Evolutionary conservation across 2,888 invertebrate genomes (phyloP).

Genomic region (Psylliodes chrysocephalus): DNA sequence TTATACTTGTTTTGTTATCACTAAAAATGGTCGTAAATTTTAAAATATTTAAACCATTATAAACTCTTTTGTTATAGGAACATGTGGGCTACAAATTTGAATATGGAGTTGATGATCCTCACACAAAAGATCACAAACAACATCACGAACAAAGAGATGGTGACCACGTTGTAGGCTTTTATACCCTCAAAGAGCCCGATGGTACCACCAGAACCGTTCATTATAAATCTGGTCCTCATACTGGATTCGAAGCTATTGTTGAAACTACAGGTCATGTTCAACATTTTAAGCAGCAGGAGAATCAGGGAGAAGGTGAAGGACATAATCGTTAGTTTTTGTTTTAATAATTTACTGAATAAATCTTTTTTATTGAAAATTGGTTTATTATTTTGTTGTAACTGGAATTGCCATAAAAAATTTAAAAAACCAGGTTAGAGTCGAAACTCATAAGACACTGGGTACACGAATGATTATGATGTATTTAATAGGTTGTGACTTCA

Average conservation of each 20-base stretch:
- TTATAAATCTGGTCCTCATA: conserved; percentile 51
- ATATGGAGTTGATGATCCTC: conserved; percentile 61
- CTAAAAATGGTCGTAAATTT: background rate
- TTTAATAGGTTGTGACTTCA: too few species aligned
- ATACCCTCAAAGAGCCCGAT: conserved; percentile 60
- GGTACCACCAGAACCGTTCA: conserved; percentile 60
- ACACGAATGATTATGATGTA: too few species aligned
- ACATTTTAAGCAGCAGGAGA: conserved; percentile 49
- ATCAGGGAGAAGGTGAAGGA: conserved; percentile 21
- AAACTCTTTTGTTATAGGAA: conserved; percentile 27
- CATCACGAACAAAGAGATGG: conserved; percentile 61
- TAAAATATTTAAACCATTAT: background rate
- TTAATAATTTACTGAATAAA: too few species aligned
- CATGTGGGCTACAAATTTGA: conserved; percentile 57
- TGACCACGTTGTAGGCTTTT: conserved; percentile 58
- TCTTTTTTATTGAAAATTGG: too few species aligned
- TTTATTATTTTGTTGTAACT: too few species aligned
- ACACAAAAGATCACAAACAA: conserved; percentile 60
- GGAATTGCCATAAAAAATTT: too few species aligned
- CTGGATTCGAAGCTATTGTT: conserved; percentile 51
- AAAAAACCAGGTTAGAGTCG: too few species aligned
- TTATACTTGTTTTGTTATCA: background rate
- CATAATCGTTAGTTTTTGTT: too few species aligned
- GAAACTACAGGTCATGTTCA: conserved; percentile 49
- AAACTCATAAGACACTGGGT: too few species aligned